Conservation (phyloP, 2,113 vertebrate genomes). For the Aldabrachelys gigantea region DNA sequence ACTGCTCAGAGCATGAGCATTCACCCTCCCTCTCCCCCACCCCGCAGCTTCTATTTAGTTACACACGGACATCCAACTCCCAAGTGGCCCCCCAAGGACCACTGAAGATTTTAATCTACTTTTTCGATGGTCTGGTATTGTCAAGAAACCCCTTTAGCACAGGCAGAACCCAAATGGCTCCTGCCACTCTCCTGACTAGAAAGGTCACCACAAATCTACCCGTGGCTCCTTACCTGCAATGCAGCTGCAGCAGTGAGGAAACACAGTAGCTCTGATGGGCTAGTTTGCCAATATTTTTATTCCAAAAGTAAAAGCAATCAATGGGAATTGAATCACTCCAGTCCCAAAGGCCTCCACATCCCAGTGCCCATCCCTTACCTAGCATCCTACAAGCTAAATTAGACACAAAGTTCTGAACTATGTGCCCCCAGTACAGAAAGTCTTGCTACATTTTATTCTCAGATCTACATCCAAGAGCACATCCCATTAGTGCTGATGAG, state of each 20-base stretch:
- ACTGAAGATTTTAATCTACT: neutral
- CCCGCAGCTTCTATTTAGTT: neutral
- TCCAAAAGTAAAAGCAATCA: slow-evolving; percentile 49
- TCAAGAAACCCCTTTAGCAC: neutral
- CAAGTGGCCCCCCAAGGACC: neutral
- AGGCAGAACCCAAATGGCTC: neutral
- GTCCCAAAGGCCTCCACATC: neutral
- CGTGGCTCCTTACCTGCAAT: neutral
- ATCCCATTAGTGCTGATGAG: slow-evolving; percentile 1
- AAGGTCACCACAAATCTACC: neutral
- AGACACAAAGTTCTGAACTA: neutral
- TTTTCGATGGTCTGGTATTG: neutral
- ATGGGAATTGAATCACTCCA: neutral
- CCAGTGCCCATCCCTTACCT: neutral
- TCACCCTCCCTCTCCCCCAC: neutral
- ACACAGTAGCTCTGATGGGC: neutral
- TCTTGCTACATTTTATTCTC: slow-evolving; percentile 37
- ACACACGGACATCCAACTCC: neutral
- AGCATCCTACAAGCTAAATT: neutral
- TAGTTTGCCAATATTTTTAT: neutral
- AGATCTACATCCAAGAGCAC: neutral
- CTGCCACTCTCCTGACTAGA: neutral
- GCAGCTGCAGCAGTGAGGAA: neutral
- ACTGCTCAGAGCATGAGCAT: neutral
- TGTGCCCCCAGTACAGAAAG: slow-evolving; percentile 46